Conservation (phyloP, 2,888 invertebrate genomes). For the Meteorus cinctellus region DNA sequence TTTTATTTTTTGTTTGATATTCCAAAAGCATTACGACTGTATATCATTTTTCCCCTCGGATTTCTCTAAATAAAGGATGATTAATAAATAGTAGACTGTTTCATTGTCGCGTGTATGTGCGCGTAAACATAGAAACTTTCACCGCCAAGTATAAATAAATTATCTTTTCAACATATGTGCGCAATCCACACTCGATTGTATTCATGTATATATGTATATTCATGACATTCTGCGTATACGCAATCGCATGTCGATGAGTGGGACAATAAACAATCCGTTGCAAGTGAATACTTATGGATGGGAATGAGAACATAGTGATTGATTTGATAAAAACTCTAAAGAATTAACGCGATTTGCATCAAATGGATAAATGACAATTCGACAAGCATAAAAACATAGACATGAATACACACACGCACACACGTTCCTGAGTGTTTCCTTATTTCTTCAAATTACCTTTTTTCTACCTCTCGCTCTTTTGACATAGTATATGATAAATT, state of each 20-base stretch:
- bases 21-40: background rate
- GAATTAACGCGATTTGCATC: background rate
- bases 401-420: conserved; percentile 4
- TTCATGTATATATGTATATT: background rate
- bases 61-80: background rate
- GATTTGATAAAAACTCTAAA: background rate
- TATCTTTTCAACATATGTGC: background rate
- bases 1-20: background rate
- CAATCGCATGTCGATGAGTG: conserved; percentile 28
- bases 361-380: background rate
- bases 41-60: background rate
- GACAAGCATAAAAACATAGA: background rate
- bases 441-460: conserved; percentile 28
- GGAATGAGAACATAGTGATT: background rate
- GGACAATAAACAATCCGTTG: conserved; percentile 1
- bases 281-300: background rate
- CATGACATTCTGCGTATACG: conserved; percentile 39
- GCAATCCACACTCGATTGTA: conserved; percentile 23
- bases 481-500: conserved; percentile 15
- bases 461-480: conserved; percentile 38
- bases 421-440: background rate
- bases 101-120: background rate
- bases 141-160: conserved; percentile 4
- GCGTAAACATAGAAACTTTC: conserved; percentile 25
- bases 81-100: background rate